A percentile compares a stretch with the other conserved stretches of the same genome.
phyloP scores from a whole-genome alignment of 2,797 vertebrate species.

The Buceros bicornis region DNA sequence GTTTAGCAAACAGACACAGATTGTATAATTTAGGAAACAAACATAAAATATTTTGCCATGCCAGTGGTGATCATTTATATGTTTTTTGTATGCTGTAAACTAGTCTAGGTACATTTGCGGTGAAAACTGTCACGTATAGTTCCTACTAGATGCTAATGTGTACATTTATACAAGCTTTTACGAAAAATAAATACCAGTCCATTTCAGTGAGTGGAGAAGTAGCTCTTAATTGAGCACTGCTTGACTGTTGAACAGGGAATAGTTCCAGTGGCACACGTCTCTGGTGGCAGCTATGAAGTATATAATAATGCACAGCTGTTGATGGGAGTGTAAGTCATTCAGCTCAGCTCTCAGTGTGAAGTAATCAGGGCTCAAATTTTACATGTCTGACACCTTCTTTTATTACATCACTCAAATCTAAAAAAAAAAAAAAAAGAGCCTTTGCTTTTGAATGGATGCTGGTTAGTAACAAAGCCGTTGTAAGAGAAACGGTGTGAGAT shows the following conservation, averaged over 20 bases:
- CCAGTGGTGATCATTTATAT: constrained; percentile 11
- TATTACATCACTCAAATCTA: background rate
- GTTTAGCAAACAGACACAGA: constrained; percentile 48
- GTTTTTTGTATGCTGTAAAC: background rate
- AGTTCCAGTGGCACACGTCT: background rate
- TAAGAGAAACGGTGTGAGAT: background rate
- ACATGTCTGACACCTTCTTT: background rate
- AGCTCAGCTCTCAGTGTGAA: background rate
- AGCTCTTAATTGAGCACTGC: background rate
- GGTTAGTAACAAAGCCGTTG: background rate
- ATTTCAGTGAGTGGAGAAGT: background rate
- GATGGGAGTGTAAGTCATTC: background rate
- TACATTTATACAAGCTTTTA: background rate
- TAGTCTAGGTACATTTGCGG: background rate
- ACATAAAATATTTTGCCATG: constrained; percentile 15
- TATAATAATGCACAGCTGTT: background rate
- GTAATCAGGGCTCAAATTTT: background rate
- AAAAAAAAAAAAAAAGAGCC: background rate
- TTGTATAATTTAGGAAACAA: constrained; percentile 55
- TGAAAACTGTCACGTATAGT: background rate
- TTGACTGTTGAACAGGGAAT: background rate
- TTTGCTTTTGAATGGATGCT: background rate
- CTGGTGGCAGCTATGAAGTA: too few relatives aligned
- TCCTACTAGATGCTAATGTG: background rate
- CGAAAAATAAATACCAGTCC: background rate